phyloP scores from a whole-genome alignment of 2,113 vertebrate species.

The Mugil cephalus region DNA sequence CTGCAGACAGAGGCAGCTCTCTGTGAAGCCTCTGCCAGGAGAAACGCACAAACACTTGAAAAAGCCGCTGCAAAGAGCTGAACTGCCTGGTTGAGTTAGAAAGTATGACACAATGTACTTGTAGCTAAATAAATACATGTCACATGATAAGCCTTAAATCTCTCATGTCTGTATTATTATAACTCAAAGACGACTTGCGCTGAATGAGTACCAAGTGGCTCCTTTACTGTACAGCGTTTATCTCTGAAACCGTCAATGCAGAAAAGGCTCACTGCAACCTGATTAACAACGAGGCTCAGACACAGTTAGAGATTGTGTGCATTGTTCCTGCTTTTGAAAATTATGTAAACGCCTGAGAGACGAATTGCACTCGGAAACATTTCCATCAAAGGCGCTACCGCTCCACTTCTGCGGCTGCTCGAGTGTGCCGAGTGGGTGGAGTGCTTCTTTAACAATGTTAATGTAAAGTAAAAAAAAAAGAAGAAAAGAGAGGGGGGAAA shows the following conservation, averaged over 20 bases:
- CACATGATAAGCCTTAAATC: background rate
- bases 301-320: background rate
- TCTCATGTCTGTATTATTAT: background rate
- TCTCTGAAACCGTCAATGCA: conserved; percentile 14
- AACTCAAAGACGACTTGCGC: background rate
- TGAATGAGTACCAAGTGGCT: background rate
- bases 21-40: conserved; percentile 80
- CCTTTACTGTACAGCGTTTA: background rate
- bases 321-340: conserved; percentile 20
- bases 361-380: conserved; percentile 35
- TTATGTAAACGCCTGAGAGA: background rate
- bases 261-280: conserved; percentile 39
- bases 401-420: conserved; percentile 29
- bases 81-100: background rate
- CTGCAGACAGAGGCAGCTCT: conserved; percentile 89
- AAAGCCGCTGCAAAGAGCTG: background rate
- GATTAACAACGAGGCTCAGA: conserved; percentile 35
- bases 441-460: conserved; percentile 30
- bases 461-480: conserved; percentile 11
- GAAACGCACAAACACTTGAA: conserved; percentile 35
- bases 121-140: too few species aligned
- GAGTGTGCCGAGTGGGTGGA: conserved; percentile 37
- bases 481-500: too few species aligned
- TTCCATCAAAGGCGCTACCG: conserved; percentile 49
- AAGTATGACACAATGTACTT: too few species aligned